A percentile compares a stretch with the other conserved stretches of the same genome.
These are phyloP conservation scores for Diarsia brunnea DNA, from an alignment of 2,888 invertebrate genomes.

Conservation along the genomic window DNA sequence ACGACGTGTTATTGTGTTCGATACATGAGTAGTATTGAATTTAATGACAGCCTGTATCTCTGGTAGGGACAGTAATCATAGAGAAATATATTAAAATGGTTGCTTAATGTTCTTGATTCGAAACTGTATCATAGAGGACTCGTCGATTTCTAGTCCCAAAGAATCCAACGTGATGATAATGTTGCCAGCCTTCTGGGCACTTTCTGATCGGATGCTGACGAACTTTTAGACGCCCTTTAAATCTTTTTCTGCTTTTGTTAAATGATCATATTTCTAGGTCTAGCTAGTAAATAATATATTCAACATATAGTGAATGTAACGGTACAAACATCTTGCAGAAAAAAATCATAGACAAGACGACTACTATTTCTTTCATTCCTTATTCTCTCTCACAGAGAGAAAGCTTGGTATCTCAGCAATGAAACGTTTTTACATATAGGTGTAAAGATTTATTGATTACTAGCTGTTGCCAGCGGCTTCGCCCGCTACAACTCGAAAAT, in stretches of 20 bases:
- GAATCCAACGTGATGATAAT: neutral
- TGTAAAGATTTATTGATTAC: too few relatives aligned
- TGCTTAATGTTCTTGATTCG: slow-evolving; percentile 7
- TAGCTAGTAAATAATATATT: neutral
- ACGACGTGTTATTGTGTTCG: slow-evolving; percentile 72
- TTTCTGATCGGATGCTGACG: neutral
- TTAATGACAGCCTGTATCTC: slow-evolving; percentile 31
- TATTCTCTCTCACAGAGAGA: too few relatives aligned
- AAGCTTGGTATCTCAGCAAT: too few relatives aligned
- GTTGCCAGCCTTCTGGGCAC: neutral
- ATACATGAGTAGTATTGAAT: slow-evolving; percentile 42
- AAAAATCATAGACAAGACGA: too few relatives aligned
- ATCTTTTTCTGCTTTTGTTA: neutral
- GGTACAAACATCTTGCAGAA: too few relatives aligned
- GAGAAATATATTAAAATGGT: slow-evolving; percentile 17
- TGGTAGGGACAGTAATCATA: slow-evolving; percentile 29
- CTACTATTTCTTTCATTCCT: too few relatives aligned
- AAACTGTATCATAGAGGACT: neutral
- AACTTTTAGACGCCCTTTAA: neutral
- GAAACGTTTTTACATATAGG: too few relatives aligned
- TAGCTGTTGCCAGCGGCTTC: too few relatives aligned
- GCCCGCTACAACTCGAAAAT: too few relatives aligned
- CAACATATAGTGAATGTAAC: too few relatives aligned
- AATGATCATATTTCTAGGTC: too few relatives aligned
- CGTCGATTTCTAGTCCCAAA: neutral